Evolutionary conservation across 2,113 vertebrate genomes (phyloP).

Genomic region (Furnarius figulus): DNA sequence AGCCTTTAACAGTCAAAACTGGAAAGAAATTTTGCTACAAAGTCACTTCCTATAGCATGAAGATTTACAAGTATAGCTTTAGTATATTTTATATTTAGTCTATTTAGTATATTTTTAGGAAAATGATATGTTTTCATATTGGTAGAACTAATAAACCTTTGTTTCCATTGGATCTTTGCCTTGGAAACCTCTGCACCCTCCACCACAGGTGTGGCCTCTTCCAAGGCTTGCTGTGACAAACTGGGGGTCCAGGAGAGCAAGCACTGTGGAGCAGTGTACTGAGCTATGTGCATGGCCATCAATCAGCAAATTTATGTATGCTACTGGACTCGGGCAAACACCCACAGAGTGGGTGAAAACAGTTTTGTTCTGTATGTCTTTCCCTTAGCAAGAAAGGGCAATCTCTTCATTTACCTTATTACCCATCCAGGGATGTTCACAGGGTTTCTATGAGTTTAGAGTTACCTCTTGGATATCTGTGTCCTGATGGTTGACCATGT

Average conservation of each 20-base stretch:
- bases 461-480: not conserved
- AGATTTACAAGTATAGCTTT: not conserved
- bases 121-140: not conserved
- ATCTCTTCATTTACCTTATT: not conserved
- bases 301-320: not conserved
- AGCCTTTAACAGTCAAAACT: not conserved
- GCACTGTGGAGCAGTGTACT: not conserved
- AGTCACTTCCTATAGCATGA: not conserved
- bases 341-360: not conserved
- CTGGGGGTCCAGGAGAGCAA: rapidly evolving
- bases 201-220: not conserved
- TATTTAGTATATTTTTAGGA: not conserved
- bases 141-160: not conserved
- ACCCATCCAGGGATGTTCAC: not conserved
- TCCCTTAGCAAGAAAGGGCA: not conserved
- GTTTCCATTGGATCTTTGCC: not conserved
- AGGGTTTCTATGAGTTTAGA: not conserved
- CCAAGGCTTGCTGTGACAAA: not conserved
- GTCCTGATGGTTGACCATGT: not conserved
- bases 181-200: not conserved
- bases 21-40: not conserved
- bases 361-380: rapidly evolving
- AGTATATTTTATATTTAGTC: too few relatives aligned
- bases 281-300: rapidly evolving
- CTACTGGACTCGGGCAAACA: not conserved